phyloP scores from a whole-genome alignment of 2,888 invertebrate genomes.

The Diplazon laetatorius region DNA sequence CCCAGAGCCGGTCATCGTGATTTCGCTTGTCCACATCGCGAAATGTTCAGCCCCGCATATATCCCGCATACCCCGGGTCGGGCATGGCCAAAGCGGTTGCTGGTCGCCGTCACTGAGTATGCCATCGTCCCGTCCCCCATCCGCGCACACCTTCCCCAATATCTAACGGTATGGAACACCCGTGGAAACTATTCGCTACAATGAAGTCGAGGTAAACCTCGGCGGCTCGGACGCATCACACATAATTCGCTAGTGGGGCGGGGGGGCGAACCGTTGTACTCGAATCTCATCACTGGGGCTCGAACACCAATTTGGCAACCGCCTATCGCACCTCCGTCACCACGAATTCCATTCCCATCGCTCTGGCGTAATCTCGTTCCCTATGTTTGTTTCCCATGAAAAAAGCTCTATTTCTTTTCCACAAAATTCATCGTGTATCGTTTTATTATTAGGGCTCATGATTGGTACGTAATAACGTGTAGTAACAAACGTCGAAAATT shows the following conservation, averaged over 20 bases:
- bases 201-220: slow-evolving; percentile 64
- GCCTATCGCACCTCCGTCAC: not conserved
- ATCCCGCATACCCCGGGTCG: slow-evolving; percentile 44
- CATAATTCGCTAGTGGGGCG: slow-evolving; percentile 44
- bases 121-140: slow-evolving; percentile 57
- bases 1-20: slow-evolving; percentile 47
- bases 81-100: slow-evolving; percentile 47
- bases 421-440: too few relatives aligned
- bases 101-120: slow-evolving; percentile 33
- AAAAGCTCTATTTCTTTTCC: too few relatives aligned
- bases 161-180: slow-evolving; percentile 50
- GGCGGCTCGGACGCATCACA: slow-evolving; percentile 52
- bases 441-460: too few relatives aligned
- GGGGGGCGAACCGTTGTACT: slow-evolving; percentile 6
- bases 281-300: slow-evolving; percentile 17
- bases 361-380: not conserved
- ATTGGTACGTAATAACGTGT: too few relatives aligned
- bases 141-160: slow-evolving; percentile 27
- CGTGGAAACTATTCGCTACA: slow-evolving; percentile 61
- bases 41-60: slow-evolving; percentile 45
- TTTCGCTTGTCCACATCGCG: slow-evolving; percentile 49
- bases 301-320: not conserved
- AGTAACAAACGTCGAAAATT: too few relatives aligned
- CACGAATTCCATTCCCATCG: not conserved
- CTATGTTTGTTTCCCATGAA: too few relatives aligned